These are phyloP conservation scores for Druceiella hillmani DNA, from an alignment of 2,888 invertebrate genomes.

Conservation along the genomic window DNA sequence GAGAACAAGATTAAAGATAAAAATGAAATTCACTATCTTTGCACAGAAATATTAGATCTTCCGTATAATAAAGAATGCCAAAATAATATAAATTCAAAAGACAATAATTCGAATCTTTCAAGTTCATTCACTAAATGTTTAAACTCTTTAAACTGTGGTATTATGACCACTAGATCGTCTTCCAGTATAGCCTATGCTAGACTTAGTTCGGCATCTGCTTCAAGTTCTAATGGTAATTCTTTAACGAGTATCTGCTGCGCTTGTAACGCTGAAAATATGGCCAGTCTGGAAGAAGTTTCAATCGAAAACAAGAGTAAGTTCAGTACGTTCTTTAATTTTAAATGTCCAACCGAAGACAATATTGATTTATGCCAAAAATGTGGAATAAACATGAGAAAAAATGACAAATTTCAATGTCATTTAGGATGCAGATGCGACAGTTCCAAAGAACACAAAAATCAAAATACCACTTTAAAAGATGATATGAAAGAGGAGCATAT, in stretches of 20 bases:
- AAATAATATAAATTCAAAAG: conserved; percentile 16
- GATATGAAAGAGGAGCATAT: conserved; percentile 48
- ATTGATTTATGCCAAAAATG: conserved; percentile 33
- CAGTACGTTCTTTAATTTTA: conserved; percentile 26
- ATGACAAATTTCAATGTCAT: conserved; percentile 39
- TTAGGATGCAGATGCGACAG: conserved; percentile 34
- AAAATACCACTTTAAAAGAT: conserved; percentile 34
- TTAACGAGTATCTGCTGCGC: conserved; percentile 29
- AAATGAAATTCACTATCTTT: conserved; percentile 47
- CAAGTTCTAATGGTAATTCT: conserved; percentile 26
- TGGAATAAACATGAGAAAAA: conserved; percentile 29
- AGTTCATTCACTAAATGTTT: conserved; percentile 35
- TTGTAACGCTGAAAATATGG: conserved; percentile 31
- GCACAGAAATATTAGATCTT: conserved; percentile 46
- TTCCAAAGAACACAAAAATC: conserved; percentile 18
- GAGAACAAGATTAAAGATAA: conserved; percentile 28
- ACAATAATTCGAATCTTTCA: conserved; percentile 28
- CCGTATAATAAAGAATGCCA: too few relatives aligned
- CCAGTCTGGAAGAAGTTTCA: conserved; percentile 9
- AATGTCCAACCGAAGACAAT: conserved; percentile 26
- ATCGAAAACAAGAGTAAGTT: conserved; percentile 19
- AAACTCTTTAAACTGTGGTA: conserved; percentile 42
- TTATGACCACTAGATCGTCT: conserved; percentile 33
- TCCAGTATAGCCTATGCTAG: conserved; percentile 41
- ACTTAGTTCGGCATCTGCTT: conserved; percentile 28